These are phyloP conservation scores for Paragorgia papillata DNA, from an alignment of 92 coral and sea anemone species.

Conservation along the genomic window DNA sequence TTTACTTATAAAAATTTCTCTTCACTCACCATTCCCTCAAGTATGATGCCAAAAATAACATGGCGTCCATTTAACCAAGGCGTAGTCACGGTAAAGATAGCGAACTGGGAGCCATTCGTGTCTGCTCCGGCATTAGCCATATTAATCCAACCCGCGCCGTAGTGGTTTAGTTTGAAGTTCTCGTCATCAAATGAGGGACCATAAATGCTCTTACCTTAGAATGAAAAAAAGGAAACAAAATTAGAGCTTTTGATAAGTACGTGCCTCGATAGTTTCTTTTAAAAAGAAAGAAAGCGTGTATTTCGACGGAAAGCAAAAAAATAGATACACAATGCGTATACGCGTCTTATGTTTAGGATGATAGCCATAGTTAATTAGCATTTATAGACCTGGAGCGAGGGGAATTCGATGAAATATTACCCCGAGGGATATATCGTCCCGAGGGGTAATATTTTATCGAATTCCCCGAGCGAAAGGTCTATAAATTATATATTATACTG, in stretches of 20 bases:
- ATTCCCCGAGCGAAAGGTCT: too few relatives aligned
- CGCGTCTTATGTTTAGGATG: too few relatives aligned
- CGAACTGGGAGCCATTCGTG: slow-evolving; percentile 94
- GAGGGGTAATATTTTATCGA: too few relatives aligned
- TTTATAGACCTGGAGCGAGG: too few relatives aligned
- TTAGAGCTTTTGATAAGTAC: background rate
- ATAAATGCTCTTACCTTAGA: slow-evolving; percentile 81
- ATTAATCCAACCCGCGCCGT: slow-evolving; percentile 90
- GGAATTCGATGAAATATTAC: too few relatives aligned
- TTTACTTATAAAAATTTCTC: too few relatives aligned
- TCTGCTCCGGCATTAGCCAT: slow-evolving; percentile 96
- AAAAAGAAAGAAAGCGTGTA: background rate
- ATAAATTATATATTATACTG: too few relatives aligned
- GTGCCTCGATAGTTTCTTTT: background rate
- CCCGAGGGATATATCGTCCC: too few relatives aligned
- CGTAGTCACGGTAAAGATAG: slow-evolving; percentile 79
- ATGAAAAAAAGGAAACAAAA: background rate
- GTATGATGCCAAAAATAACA: slow-evolving; percentile 88
- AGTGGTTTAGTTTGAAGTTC: slow-evolving; percentile 81
- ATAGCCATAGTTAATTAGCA: too few relatives aligned
- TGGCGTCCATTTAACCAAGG: slow-evolving; percentile 88
- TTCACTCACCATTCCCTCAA: slow-evolving; percentile 87
- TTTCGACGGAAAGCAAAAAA: too few relatives aligned
- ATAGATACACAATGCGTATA: too few relatives aligned
- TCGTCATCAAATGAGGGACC: slow-evolving; percentile 90